Conservation (phyloP, 2,797 vertebrate species). For the Mareca penelope region DNA sequence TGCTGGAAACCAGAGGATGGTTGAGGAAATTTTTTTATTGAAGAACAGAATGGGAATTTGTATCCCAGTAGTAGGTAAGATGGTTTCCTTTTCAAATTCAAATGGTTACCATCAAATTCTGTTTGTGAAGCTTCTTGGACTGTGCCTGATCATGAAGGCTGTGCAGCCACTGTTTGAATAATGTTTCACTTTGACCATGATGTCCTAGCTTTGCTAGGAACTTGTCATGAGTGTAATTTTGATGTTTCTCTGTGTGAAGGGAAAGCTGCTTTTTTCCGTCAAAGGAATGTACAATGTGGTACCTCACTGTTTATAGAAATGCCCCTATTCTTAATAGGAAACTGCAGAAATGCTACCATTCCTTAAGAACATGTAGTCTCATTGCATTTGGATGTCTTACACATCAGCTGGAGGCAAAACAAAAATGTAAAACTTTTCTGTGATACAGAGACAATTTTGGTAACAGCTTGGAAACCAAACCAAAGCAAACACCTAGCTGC, state of each 20-base stretch:
- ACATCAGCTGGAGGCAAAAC: neutral
- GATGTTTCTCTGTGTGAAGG: neutral
- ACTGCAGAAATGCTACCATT: neutral
- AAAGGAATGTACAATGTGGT: no score
- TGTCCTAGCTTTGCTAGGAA: neutral
- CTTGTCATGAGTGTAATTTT: neutral
- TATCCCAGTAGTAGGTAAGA: no score
- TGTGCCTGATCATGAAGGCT: neutral
- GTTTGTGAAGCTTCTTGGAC: neutral
- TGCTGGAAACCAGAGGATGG: neutral
- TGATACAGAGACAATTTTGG: neutral
- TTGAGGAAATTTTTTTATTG: neutral
- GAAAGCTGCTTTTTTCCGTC: neutral
- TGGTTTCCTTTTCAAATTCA: neutral
- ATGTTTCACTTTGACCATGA: neutral
- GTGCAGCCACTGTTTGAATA: no score
- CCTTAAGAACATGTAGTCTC: neutral
- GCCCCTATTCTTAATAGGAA: neutral
- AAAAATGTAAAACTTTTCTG: neutral
- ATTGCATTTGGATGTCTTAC: neutral
- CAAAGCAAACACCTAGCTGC: neutral
- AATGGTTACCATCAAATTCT: neutral
- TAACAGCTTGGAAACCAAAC: neutral
- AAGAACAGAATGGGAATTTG: neutral
- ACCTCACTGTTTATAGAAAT: neutral